Base-by-base conservation (phyloP, 2,888 invertebrate genomes). In the Gastracanthus pulcherrimus region DNA sequence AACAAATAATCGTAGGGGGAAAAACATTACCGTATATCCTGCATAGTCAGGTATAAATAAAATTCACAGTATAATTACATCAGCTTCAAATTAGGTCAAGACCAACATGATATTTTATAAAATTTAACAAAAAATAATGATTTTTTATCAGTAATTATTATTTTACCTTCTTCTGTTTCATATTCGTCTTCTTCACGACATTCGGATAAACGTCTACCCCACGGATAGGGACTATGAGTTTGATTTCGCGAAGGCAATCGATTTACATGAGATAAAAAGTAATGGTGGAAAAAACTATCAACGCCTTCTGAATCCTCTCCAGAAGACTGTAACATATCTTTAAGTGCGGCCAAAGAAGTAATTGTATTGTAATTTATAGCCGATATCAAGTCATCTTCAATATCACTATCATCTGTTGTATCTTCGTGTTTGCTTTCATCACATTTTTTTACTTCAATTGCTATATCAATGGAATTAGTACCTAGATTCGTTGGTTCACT, bases 101-200 rank as follows among this genome's bases (percentile, higher is more conserved):
- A n/a, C n/a, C n/a, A n/a, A n/a, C n/a, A n/a, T n/a, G n/a, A n/a
- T n/a, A n/a, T n/a, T n/a, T n/a, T n/a, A n/a, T n/a, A n/a, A n/a
- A n/a, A n/a, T 36, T 38, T 23, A 2, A n/a, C 16, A 23, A 23
- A 3, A 38, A 9, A 38, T 0, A 23, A 66, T 13, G 7, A 38
- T 0, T 19, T 67, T 19, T 34, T 26, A 70, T 51, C 3, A 51
- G 16, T 11, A 23, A 31, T 51, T 36, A 29, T 6, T 48, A 41
- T 29, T 31, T 64, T 80, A 91, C 91, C 89, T 87, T 91, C 89
- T 80, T 91, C 90, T n/a, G 90, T 89, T 84, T 96, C 96, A 75
- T 96, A 96, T 89, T 97, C 96, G 87, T 97, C 97, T 92, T 97
- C 97, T 89, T 97, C 97, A 82, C 95, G 94, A 89, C 97, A 97